A percentile compares a stretch with the other conserved stretches of the same genome.
Evolutionary conservation across 2,113 vertebrate species (phyloP).

Genomic region (Cyanoderma ruficeps): DNA sequence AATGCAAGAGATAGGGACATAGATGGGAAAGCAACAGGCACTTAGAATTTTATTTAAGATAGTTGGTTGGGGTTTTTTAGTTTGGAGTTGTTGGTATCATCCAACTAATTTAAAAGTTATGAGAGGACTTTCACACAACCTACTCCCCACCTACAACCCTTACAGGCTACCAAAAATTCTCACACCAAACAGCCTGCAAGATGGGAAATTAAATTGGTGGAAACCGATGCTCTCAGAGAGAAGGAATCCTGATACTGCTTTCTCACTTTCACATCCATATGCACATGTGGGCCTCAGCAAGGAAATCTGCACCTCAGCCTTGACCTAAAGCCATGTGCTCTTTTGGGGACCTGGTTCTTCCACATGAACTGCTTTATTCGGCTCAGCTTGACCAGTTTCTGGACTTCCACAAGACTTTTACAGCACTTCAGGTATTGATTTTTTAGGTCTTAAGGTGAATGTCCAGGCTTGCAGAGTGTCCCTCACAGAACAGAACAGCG

Average conservation of each 20-base stretch:
- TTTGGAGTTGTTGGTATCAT: neutral
- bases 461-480: neutral
- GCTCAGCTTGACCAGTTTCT: neutral
- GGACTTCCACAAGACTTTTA: neutral
- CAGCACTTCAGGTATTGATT: neutral
- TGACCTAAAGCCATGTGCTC: neutral
- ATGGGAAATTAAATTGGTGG: neutral
- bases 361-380: neutral
- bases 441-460: neutral
- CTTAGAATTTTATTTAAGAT: neutral
- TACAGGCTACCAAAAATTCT: neutral
- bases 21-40: neutral
- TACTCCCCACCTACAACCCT: neutral
- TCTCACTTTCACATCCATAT: neutral
- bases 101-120: neutral
- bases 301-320: neutral
- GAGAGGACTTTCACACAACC: neutral
- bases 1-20: neutral
- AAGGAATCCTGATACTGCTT: neutral
- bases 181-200: neutral
- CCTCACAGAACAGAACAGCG: neutral
- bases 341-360: neutral
- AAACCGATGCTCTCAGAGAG: neutral
- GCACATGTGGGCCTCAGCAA: neutral
- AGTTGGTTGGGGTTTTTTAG: fast-evolving